Conservation (phyloP, 1,140 invertebrate species). For the Triops longicaudatus region DNA sequence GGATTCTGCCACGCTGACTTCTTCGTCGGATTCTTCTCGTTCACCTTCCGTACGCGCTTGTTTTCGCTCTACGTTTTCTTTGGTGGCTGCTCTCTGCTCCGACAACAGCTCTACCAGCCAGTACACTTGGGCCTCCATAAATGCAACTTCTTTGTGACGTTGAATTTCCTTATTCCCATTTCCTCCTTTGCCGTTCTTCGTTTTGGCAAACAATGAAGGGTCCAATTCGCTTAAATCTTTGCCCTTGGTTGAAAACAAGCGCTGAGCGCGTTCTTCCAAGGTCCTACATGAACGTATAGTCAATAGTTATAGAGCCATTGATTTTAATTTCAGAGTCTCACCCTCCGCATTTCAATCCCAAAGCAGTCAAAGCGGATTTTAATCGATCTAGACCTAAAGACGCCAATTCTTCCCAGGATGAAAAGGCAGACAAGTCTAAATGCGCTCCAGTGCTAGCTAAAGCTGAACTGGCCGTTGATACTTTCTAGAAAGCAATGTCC, state of each 20-base stretch:
- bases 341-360: conserved; percentile 98
- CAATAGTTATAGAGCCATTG: no score
- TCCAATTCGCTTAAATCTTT: conserved; percentile 74
- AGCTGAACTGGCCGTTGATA: conserved; percentile 68
- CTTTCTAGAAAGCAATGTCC: conserved; percentile 58
- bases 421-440: conserved; percentile 90
- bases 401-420: conserved; percentile 92
- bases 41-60: conserved; percentile 94
- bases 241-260: conserved; percentile 91
- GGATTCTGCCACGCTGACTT: conserved; percentile 73
- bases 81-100: conserved; percentile 77
- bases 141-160: conserved; percentile 70
- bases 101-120: conserved; percentile 70
- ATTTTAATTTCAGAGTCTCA: conserved; percentile 36
- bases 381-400: conserved; percentile 92
- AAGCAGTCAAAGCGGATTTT: conserved; percentile 92
- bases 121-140: conserved; percentile 81
- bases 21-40: conserved; percentile 82
- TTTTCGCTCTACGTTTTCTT: conserved; percentile 96
- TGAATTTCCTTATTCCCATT: conserved; percentile 54
- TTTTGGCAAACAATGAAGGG: conserved; percentile 79
- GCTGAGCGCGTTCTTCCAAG: conserved; percentile 88
- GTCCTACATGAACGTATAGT: conserved; percentile 50
- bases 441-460: conserved; percentile 87
- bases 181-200: conserved; percentile 51